phyloP scores from a whole-genome alignment of 2,797 vertebrate species.

The Lepidocolaptes lacrymiger region DNA sequence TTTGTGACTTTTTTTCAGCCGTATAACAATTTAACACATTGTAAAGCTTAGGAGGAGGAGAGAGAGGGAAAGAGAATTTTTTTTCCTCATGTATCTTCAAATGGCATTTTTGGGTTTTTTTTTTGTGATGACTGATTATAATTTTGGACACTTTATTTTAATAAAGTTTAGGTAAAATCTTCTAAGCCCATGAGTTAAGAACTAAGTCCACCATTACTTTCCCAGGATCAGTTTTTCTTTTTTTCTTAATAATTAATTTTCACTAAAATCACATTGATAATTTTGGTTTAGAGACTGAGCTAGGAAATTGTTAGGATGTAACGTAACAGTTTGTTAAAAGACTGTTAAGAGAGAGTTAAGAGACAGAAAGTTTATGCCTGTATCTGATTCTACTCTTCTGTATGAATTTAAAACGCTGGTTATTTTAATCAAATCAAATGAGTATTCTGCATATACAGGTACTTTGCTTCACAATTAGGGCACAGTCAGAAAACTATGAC shows the following conservation, averaged over 20 bases:
- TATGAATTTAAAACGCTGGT: not conserved
- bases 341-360: not conserved
- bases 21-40: not conserved
- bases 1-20: not conserved
- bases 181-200: not conserved
- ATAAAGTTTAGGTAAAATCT: not conserved
- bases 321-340: not conserved
- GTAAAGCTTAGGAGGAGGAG: not conserved
- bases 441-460: not conserved
- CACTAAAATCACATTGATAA: not conserved
- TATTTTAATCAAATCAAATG: not conserved
- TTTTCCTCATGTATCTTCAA: not conserved
- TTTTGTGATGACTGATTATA: not conserved
- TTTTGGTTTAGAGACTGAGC: not conserved
- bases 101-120: not conserved
- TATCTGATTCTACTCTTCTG: not conserved
- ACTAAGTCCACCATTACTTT: not conserved
- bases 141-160: not conserved
- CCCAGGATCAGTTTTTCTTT: not conserved
- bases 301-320: not conserved
- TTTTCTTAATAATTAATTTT: not conserved
- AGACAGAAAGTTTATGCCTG: not conserved
- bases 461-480: not conserved
- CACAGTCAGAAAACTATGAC: not conserved
- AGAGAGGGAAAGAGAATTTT: not conserved